phyloP scores from a whole-genome alignment of 2,797 vertebrate species.

The Tragelaphus eurycerus region DNA sequence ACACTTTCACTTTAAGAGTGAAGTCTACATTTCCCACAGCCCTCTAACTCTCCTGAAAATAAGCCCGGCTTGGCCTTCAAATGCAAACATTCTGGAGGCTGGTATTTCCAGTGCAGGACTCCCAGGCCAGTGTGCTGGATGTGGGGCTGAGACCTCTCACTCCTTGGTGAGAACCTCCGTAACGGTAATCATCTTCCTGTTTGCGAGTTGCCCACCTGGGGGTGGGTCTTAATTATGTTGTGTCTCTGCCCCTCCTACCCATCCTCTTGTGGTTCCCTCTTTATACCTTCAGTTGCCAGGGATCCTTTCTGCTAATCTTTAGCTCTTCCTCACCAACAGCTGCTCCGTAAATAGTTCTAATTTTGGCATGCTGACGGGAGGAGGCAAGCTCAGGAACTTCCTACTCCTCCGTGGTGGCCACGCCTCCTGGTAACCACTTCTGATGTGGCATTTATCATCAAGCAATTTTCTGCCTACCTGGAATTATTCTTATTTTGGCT shows the following conservation, averaged over 20 bases:
- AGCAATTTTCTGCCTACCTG: neutral
- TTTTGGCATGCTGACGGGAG: neutral
- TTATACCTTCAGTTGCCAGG: neutral
- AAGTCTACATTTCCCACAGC: neutral
- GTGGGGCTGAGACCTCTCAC: neutral
- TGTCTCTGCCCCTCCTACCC: neutral
- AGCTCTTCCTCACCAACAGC: neutral
- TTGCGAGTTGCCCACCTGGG: neutral
- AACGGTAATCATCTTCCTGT: neutral
- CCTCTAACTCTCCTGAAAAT: neutral
- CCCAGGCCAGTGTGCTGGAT: neutral
- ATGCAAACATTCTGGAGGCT: neutral
- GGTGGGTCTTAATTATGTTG: neutral
- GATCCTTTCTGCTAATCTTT: neutral
- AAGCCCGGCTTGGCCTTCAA: neutral
- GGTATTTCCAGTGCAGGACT: neutral
- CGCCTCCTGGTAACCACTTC: neutral
- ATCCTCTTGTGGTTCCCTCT: neutral
- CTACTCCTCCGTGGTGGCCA: neutral
- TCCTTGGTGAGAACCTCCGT: rapidly evolving
- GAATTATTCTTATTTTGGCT: neutral
- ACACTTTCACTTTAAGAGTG: neutral
- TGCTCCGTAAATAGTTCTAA: neutral
- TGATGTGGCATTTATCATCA: neutral
- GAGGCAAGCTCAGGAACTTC: neutral